phyloP scores from a whole-genome alignment of 2,888 invertebrate species.

The Carcina quercana region DNA sequence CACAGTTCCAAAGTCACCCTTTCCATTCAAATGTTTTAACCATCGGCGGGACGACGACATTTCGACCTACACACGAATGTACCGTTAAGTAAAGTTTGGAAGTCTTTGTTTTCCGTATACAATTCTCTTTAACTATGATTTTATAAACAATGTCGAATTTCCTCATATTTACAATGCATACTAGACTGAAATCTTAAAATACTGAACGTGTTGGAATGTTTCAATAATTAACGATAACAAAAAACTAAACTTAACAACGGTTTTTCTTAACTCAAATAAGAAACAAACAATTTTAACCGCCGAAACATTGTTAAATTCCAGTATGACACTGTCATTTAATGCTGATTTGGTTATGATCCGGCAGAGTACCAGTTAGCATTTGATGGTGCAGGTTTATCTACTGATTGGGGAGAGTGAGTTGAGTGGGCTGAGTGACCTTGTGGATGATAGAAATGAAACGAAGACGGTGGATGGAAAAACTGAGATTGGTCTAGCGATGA shows the following conservation, averaged over 20 bases:
- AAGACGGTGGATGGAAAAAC: constrained; percentile 85
- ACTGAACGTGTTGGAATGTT: neutral
- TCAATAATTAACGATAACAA: constrained; percentile 25
- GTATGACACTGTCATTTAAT: constrained; percentile 6
- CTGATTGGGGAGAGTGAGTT: constrained; percentile 57
- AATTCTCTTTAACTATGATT: constrained; percentile 18
- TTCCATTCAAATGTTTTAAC: too few relatives aligned
- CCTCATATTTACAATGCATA: constrained; percentile 7
- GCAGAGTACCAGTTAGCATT: constrained; percentile 87
- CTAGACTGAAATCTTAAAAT: constrained; percentile 4
- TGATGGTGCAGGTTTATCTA: constrained; percentile 78
- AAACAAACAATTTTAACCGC: constrained; percentile 15
- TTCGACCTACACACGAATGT: neutral
- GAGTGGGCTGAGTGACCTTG: constrained; percentile 60
- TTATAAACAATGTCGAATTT: neutral
- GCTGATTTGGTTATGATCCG: constrained; percentile 78
- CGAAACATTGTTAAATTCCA: constrained; percentile 11
- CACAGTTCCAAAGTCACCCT: too few relatives aligned
- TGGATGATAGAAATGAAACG: constrained; percentile 93
- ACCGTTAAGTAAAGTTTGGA: constrained; percentile 21
- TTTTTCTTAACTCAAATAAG: constrained; percentile 13
- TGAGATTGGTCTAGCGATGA: constrained; percentile 86
- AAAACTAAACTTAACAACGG: constrained; percentile 35
- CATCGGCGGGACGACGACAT: too few relatives aligned
- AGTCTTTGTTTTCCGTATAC: constrained; percentile 54